These are phyloP conservation scores for Salminus brasiliensis DNA, from an alignment of 2,113 vertebrate species.

Conservation along the genomic window DNA sequence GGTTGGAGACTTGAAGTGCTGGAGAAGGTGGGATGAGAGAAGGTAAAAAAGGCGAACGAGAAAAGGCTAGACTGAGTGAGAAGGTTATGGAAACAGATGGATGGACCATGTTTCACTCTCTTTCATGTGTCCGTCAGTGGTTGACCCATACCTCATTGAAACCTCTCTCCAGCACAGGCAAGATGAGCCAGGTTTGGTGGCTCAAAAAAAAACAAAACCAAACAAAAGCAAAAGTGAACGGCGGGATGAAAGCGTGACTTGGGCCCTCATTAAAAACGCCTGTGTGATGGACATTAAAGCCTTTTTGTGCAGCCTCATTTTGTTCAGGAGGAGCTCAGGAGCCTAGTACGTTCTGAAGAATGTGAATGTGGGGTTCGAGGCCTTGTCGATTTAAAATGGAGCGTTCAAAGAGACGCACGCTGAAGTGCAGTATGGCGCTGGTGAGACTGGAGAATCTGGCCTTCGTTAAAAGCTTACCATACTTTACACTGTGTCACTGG, in stretches of 20 bases:
- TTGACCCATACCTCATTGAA: not conserved
- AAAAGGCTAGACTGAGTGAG: not conserved
- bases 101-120: not conserved
- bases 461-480: not conserved
- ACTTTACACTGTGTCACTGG: not conserved
- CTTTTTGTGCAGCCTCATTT: not conserved
- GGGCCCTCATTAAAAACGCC: not conserved
- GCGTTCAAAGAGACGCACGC: constrained; percentile 39
- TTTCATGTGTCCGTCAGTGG: not conserved
- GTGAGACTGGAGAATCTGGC: not conserved
- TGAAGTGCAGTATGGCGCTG: not conserved
- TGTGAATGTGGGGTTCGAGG: not conserved
- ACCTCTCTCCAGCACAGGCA: not conserved
- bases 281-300: not conserved
- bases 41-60: not conserved
- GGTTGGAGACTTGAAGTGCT: not conserved
- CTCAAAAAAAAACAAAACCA: not conserved
- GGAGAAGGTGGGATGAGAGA: not conserved
- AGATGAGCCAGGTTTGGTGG: not conserved
- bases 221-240: not conserved
- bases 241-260: not conserved
- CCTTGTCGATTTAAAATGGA: not conserved
- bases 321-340: not conserved
- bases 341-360: not conserved
- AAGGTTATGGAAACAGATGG: not conserved